Base-by-base conservation (phyloP, 2,888 invertebrate genomes). In the Cantharis lateralis region DNA sequence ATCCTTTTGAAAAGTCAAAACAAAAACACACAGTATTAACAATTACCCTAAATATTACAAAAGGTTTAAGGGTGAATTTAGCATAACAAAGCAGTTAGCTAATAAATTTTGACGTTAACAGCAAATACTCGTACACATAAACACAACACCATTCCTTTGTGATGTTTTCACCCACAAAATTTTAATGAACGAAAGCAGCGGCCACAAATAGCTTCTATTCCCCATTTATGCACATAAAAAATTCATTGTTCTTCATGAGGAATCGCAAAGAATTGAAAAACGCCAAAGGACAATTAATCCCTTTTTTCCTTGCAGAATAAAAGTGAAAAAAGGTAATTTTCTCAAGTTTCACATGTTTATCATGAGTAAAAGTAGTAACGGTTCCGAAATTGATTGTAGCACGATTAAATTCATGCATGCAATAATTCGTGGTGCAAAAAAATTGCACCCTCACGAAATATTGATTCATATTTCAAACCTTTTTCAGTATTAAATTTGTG, bases 401-500 rank as follows among this genome's bases (percentile, higher is more conserved):
- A 71, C 68, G 68, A 76, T 72, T 66, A 28, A 64, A 68, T 62
- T 76, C 62, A 72, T 76, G 32, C 76, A 68, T 72, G 72, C 68
- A 62, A 73, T 68, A 68, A 68, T 71, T 32, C 68, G 75, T 32
- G 61, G 48, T 32, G 16, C 70, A 63, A 77, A 74, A 77, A 77
- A 77, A 74, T 74, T 73, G 70, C 72, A 70, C 68, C 71, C 71
- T 20, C 68, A n/a, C 73, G 68, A 71, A 72, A 74, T 77, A 77
- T 77, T 77, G 77, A 77, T 75, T 75, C 77, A 77, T 77, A 77
- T 77, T 74, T 76, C 76, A 71, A 73, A 76, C 76, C 74, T 78
- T 78, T 76, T 76, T 78, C 76, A 72, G 79, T 82, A 83, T 83
- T 78, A 81, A 83, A 83, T 80, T 80, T 79, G 79, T 83, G 84